Conservation (phyloP, 2,888 invertebrate genomes). For the Opisthograptis luteolata region DNA sequence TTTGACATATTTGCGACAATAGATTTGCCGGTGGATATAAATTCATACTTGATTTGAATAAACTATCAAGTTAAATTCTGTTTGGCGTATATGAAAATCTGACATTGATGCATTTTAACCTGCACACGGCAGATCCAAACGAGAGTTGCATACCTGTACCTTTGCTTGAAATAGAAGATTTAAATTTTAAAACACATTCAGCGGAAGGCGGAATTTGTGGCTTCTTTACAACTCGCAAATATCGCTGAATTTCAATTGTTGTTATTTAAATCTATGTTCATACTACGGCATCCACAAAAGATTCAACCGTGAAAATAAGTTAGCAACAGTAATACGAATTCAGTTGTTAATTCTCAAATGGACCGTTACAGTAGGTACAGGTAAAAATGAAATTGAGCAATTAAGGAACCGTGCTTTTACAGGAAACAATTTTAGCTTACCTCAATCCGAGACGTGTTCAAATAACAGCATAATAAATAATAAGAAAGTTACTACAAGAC, state of each 20-base stretch:
- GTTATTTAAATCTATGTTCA: background rate
- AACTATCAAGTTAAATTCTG: conserved; percentile 32
- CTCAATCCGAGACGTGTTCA: conserved; percentile 43
- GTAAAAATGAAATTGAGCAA: conserved; percentile 23
- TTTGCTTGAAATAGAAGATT: conserved; percentile 21
- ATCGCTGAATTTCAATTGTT: conserved; percentile 24
- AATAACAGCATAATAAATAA: conserved; percentile 61
- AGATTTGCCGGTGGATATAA: conserved; percentile 10
- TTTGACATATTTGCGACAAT: conserved; percentile 4
- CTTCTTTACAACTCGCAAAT: conserved; percentile 22
- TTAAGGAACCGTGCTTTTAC: conserved; percentile 28
- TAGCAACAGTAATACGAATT: no score
- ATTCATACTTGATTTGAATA: conserved; percentile 38
- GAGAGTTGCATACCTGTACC: conserved; percentile 5
- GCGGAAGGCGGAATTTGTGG: conserved; percentile 13
- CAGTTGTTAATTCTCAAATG: no score
- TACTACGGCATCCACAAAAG: background rate
- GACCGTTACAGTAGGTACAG: background rate
- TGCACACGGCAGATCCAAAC: background rate
- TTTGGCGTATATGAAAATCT: conserved; percentile 20
- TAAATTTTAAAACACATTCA: conserved; percentile 21
- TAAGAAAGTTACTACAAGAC: conserved; percentile 54
- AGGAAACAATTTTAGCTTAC: conserved; percentile 44
- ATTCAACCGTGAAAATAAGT: background rate
- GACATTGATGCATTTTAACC: conserved; percentile 22